phyloP scores from a whole-genome alignment of 2,113 vertebrate species.

The Brienomyrus longianalis region DNA sequence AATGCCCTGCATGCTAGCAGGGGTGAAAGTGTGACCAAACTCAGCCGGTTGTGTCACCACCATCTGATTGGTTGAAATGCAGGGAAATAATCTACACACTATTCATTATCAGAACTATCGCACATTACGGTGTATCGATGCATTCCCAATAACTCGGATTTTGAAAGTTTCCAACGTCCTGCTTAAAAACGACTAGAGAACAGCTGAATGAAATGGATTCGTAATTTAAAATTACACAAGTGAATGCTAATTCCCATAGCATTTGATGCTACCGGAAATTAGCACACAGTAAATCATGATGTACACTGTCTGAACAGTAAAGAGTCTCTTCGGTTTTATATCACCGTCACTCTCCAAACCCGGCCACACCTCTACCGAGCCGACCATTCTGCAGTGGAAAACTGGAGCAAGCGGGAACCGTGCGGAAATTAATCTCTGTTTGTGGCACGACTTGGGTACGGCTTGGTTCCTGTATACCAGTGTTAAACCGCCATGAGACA shows the following conservation, averaged over 20 bases:
- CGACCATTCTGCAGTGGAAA: background rate
- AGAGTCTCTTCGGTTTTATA: background rate
- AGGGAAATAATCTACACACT: background rate
- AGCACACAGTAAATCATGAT: background rate
- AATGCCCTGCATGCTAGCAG: background rate
- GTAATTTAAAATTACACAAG: background rate
- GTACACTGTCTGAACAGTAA: background rate
- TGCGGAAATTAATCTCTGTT: background rate
- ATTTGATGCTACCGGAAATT: background rate
- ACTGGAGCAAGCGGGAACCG: background rate
- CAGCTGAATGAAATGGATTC: background rate
- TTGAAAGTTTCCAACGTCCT: background rate
- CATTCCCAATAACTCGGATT: background rate
- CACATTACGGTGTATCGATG: background rate
- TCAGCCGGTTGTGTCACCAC: background rate
- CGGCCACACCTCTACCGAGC: background rate
- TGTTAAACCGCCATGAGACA: background rate
- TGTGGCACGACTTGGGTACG: background rate
- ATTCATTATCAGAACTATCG: background rate
- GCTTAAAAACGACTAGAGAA: background rate
- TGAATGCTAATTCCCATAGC: background rate
- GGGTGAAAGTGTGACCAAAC: background rate
- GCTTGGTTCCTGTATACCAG: background rate
- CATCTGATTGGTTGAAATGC: background rate
- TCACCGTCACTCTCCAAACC: background rate